Base-by-base conservation (phyloP, 2,797 vertebrate genomes). In the Pachyuromys duprasi region DNA sequence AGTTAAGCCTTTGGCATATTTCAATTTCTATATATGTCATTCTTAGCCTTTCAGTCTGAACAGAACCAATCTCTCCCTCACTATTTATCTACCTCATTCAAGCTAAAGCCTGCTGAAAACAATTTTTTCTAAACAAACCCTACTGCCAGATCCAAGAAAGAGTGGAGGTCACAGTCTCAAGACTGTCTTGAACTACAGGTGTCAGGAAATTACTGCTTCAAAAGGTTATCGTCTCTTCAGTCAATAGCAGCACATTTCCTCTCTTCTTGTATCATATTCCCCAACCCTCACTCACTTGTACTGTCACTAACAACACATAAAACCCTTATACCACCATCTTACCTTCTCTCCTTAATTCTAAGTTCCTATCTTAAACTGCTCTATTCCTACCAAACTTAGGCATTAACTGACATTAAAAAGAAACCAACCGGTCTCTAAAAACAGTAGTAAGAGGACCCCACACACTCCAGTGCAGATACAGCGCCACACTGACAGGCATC, bases 391-490 rank as follows among this genome's bases (percentile, higher is more conserved):
- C 7, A 83, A 79, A 17, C 49, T 74, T 63, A 62, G 42, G 55
- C 42, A 17, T 42, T 86, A 57, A 81, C 45, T 93, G 92, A 92
- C 89, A 96, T 78, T 81, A 70, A 74, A 95, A 93, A 94, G 62
- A 26, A 75, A 82, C 42, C 79, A 81, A 95, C 26, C 92, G 45
- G 72, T 82, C 62, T 91, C 82, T 92, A 86, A 62, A 91, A 93
- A 62, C 60, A 94, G 22, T 53, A 82, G 8, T 57, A 28, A 86
- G 86, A 92, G 79, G 75, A 42, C 42, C 74, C 86, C 82, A 76
- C 31, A 93, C 69, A 39, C 63, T 88, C 11, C 0, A 67, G 20
- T 42, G 88, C 63, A 79, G 4, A 70, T 36, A 79, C 20, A 91
- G 45, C 24, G 36, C 60, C 87, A 20, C 7, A 86, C 17, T 93